Base-by-base conservation (phyloP, 2,113 vertebrate genomes). In the Semnornis frantzii region DNA sequence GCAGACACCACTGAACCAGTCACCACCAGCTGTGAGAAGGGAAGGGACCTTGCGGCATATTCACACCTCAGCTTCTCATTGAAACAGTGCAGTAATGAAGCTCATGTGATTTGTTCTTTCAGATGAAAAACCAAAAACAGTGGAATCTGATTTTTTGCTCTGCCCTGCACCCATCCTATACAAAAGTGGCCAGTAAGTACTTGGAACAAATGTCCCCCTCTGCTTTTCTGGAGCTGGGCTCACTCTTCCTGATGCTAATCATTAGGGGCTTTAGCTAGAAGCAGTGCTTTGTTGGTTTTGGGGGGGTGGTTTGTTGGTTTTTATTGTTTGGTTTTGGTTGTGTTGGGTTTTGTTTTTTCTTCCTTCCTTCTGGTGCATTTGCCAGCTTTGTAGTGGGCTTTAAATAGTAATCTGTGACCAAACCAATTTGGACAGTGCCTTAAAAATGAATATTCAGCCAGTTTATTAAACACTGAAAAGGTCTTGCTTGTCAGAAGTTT, bases 131-230 rank as follows among this genome's bases (percentile, higher is more conserved):
- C 98, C 99, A 59, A 98, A 96, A 55, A 87, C 57, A 1, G 98
- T 99, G 79, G 89, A 95, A n/a, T 92, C 97, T 15, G 95, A 98
- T 58, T 99, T 98, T 83, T 93, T 99, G 92, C 97, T 99, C 92
- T 99, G 99, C 94, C 99, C 99, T 50, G 98, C 98, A 13, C 98
- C 99, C 2, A 68, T 95, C 87, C 98, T 99, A 54, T 96, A 98
- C 50, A 98, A 98, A 95, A 98, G 96, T n/a, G 99, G 99, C 98
- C 98, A 99, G 99, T 99, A 97, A 99, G 99, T 99, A 97, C 39
- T 71, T 63, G 28, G 12, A 91, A 73, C 28, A 64, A 72, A 62
- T 30, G 33, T 52, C 60, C n/a, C 42, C 23, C 64, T 62, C 3
- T 28, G 28, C 89, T 90, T 66, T 83, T 30, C 25, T 83, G 57